Base-by-base conservation (phyloP, 2,113 vertebrate genomes). In the Puffinus mauretanicus region DNA sequence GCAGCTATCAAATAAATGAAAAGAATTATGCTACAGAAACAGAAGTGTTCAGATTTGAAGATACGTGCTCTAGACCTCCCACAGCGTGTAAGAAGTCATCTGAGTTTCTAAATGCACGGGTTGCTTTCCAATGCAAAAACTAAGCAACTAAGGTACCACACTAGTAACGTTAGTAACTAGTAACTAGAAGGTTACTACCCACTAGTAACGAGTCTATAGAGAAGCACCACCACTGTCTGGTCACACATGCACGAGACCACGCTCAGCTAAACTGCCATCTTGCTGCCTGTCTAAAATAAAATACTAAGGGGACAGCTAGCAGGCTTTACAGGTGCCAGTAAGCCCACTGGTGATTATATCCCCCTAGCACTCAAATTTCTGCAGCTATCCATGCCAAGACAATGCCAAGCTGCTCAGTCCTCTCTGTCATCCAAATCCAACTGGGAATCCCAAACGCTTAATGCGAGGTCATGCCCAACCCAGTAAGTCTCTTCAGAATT, bases 1-100 rank as follows among this genome's bases (percentile, higher is more conserved):
- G 75, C 49, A 83, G 80, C 71, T 61, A 16, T 3, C 38, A 80
- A 92, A 93, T 51, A 60, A 62, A 72, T 40, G 13, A 34, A 40
- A 64, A 82, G 9, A 80, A 86, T 58, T 64, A 79, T 8, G 49
- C 38, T 71, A 36, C 5, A 81, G 42, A 82, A 88, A 69, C 16
- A 18, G 71, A 93, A 93, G 54, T 51, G 60, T 89, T 83, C 54
- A 66, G 47, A 62, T 92, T 78, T 86, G 62, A 91, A 81, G 82
- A 77, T 30, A 40, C 1, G 5, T 8, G 14, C 65, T 79, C 47
- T 24, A 75, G 65, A 46, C 44, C 42, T 90, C 82, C 58, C 60
- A 82, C 30, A 82, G 71, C 25, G 72, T 67, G 19, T 40, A 69
- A 52, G 15, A 61, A 94, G 40, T n/a, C 2, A 2, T 49, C 32